Percentiles rank a stretch among this genome's conserved stretches.
phyloP scores from a whole-genome alignment of 2,888 invertebrate species.

The Drosophila koepferae region DNA sequence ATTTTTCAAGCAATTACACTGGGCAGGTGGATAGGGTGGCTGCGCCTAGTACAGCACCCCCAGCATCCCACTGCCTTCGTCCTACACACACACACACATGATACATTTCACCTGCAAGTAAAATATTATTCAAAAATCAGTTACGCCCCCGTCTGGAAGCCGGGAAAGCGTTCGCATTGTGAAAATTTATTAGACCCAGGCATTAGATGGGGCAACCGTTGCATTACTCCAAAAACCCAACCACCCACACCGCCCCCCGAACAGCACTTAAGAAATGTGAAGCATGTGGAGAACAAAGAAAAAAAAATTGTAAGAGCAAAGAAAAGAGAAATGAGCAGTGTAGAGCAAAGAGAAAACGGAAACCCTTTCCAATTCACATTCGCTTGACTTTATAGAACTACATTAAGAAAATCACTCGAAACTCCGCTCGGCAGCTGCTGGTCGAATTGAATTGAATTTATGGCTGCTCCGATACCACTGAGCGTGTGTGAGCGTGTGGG shows the following conservation, averaged over 20 bases:
- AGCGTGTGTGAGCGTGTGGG: slow-evolving; percentile 1
- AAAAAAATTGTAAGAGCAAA: neutral
- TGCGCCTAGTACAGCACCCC: slow-evolving; percentile 8
- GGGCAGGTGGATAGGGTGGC: slow-evolving; percentile 4
- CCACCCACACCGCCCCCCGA: neutral
- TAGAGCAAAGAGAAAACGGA: neutral
- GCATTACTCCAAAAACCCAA: slow-evolving; percentile 27
- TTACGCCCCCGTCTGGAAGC: slow-evolving; percentile 50
- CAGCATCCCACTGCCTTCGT: neutral
- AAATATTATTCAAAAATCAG: slow-evolving; percentile 81
- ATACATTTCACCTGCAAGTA: slow-evolving; percentile 74
- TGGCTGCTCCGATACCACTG: slow-evolving; percentile 21
- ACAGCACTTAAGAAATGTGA: slow-evolving; percentile 56
- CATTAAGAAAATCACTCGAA: slow-evolving; percentile 66
- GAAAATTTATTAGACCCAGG: slow-evolving; percentile 57
- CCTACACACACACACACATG: slow-evolving; percentile 43
- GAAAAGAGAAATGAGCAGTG: neutral
- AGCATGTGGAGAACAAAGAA: neutral
- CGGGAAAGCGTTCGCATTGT: slow-evolving; percentile 32
- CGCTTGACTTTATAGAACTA: slow-evolving; percentile 53
- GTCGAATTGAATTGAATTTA: slow-evolving; percentile 76
- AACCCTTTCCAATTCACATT: slow-evolving; percentile 43
- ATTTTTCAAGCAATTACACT: slow-evolving; percentile 77
- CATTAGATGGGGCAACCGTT: slow-evolving; percentile 47
- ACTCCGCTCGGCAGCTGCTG: slow-evolving; percentile 74